Evolutionary conservation across 1,140 invertebrate genomes (phyloP).

Genomic region (Musca vetustissima): DNA sequence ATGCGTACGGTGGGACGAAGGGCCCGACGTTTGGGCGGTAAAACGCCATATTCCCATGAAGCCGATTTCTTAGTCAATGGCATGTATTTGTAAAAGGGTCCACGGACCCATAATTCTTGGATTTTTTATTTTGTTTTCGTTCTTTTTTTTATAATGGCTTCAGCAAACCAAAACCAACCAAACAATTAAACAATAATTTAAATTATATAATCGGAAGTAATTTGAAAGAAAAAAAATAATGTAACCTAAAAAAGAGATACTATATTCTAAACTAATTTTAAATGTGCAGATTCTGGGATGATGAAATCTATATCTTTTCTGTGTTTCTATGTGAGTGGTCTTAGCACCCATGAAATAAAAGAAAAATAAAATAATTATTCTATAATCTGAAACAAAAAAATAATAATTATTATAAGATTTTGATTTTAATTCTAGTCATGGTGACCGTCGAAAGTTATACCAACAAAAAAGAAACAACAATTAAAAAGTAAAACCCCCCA

Average conservation of each 20-base stretch:
- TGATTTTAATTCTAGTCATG: no score
- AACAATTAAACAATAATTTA: not conserved
- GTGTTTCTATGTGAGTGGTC: no score
- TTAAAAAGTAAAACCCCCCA: no score
- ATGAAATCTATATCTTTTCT: no score
- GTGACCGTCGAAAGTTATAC: no score
- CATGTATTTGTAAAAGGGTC: slow-evolving; percentile 84
- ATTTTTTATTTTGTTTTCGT: not conserved
- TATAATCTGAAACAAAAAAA: no score
- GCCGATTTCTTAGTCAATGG: slow-evolving; percentile 96
- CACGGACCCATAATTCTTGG: not conserved
- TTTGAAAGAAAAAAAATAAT: not conserved
- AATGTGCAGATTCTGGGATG: not conserved
- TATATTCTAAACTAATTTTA: slow-evolving; percentile 22
- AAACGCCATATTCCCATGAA: slow-evolving; percentile 87
- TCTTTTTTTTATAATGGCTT: slow-evolving; percentile 22
- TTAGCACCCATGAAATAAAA: no score
- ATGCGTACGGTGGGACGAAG: slow-evolving; percentile 73
- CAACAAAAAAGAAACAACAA: no score
- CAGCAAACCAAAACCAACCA: not conserved
- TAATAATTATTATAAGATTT: no score
- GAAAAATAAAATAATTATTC: no score
- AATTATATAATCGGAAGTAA: not conserved
- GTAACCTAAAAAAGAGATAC: not conserved
- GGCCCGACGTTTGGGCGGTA: slow-evolving; percentile 70